Evolutionary conservation across 2,113 vertebrate species (phyloP).

Genomic region (Talpa occidentalis): DNA sequence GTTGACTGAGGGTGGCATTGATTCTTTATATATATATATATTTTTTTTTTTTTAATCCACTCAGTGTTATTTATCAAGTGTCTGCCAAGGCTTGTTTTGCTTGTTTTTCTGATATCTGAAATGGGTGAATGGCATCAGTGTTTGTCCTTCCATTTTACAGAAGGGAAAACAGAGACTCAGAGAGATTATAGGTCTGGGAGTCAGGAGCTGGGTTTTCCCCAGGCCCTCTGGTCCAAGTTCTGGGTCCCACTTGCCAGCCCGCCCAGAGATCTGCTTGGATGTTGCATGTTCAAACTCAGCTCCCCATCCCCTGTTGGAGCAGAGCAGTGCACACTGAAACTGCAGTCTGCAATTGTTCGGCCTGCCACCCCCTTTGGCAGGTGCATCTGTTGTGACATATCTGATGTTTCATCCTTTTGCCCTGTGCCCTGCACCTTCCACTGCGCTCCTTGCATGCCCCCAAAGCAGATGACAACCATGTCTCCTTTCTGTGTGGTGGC

Average conservation of each 20-base stretch:
- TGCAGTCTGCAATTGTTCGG: not conserved
- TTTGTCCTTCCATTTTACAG: not conserved
- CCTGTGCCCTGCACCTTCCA: not conserved
- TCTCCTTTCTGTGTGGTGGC: not conserved
- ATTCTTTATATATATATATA: not conserved
- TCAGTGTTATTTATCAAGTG: not conserved
- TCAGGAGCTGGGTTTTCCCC: not conserved
- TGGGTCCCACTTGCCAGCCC: not conserved
- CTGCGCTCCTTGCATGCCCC: not conserved
- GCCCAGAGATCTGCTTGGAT: rapidly evolving
- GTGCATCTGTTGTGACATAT: not conserved
- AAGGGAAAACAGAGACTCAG: not conserved
- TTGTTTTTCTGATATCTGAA: not conserved
- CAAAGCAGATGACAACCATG: not conserved
- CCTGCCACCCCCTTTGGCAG: not conserved
- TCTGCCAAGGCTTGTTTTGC: not conserved
- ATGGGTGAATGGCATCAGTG: not conserved
- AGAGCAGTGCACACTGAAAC: not conserved
- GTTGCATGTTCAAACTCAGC: not conserved
- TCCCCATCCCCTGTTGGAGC: not conserved
- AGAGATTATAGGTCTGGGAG: not conserved
- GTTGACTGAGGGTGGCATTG: not conserved
- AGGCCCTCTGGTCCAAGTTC: not conserved
- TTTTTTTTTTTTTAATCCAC: not conserved
- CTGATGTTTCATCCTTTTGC: not conserved